phyloP scores from a whole-genome alignment of 2,113 vertebrate species.

The Geococcyx californianus region DNA sequence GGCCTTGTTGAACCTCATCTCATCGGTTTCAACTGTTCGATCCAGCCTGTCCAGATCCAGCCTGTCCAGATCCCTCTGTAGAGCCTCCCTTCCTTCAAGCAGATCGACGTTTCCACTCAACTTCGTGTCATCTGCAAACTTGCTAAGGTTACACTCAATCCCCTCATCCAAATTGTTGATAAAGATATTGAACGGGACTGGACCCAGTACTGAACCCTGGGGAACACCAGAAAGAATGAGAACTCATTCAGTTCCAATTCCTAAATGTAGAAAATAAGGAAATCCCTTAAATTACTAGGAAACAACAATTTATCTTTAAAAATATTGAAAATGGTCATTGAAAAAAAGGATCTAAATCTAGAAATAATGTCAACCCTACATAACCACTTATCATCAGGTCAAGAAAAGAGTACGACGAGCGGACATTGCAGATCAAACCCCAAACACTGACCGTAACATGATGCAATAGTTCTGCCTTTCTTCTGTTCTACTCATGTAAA shows the following conservation, averaged over 20 bases:
- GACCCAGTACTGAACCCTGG: too few relatives aligned
- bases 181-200: too few relatives aligned
- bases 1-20: too few relatives aligned
- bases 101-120: too few relatives aligned
- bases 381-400: neutral
- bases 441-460: neutral
- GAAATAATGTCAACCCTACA: neutral
- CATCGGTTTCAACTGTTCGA: too few relatives aligned
- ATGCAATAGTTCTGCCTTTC: neutral
- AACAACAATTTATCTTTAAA: neutral
- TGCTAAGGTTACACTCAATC: too few relatives aligned
- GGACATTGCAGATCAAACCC: neutral
- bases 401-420: neutral
- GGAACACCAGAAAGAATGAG: neutral
- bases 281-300: neutral
- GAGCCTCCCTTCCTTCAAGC: too few relatives aligned
- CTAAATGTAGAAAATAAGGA: neutral
- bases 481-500: neutral
- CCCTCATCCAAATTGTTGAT: too few relatives aligned
- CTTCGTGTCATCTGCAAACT: too few relatives aligned
- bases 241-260: neutral
- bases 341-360: neutral
- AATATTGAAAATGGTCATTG: accelerated
- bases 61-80: too few relatives aligned
- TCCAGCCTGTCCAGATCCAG: too few relatives aligned